Evolutionary conservation across 1,140 invertebrate species (phyloP).

Genomic region (Piezodorus guildinii): DNA sequence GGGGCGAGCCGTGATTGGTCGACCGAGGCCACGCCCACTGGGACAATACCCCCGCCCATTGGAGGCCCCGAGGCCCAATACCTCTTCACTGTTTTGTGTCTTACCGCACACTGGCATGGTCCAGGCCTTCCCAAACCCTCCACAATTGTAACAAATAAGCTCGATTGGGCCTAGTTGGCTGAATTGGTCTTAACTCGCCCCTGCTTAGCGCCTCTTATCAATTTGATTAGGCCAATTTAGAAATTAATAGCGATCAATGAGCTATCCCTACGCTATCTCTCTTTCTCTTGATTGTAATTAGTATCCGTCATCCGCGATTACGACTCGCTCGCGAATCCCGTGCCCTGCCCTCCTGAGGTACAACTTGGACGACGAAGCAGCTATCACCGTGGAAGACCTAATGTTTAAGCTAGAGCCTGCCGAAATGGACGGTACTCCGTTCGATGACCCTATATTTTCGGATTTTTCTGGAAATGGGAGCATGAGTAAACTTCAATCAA

Average conservation of each 20-base stretch:
- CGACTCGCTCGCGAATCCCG: neutral
- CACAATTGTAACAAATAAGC: slow-evolving; percentile 25
- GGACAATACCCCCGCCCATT: neutral
- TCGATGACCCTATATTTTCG: slow-evolving; percentile 61
- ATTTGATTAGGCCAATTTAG: slow-evolving; percentile 26
- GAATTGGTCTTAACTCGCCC: slow-evolving; percentile 25
- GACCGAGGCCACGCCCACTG: neutral
- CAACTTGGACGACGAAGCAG: slow-evolving; percentile 10
- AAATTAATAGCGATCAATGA: slow-evolving; percentile 26
- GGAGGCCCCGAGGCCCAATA: neutral
- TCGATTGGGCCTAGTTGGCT: slow-evolving; percentile 23
- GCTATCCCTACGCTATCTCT: slow-evolving; percentile 3
- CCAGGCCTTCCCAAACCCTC: slow-evolving; percentile 4
- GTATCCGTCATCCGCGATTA: neutral
- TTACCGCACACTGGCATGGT: slow-evolving; percentile 17
- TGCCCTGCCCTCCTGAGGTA: neutral
- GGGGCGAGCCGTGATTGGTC: neutral
- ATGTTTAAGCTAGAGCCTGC: slow-evolving; percentile 20
- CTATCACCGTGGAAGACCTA: neutral
- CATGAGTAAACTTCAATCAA: slow-evolving; percentile 33
- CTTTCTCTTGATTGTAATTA: neutral
- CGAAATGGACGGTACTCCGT: slow-evolving; percentile 55
- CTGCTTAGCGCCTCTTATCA: slow-evolving; percentile 25
- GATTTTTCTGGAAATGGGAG: slow-evolving; percentile 53
- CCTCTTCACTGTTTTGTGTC: slow-evolving; percentile 12